A percentile compares a stretch with the other conserved stretches of the same genome.
These are phyloP conservation scores for Melipona quadrifasciata DNA, from an alignment of 1,140 invertebrate genomes.

Conservation along the genomic window DNA sequence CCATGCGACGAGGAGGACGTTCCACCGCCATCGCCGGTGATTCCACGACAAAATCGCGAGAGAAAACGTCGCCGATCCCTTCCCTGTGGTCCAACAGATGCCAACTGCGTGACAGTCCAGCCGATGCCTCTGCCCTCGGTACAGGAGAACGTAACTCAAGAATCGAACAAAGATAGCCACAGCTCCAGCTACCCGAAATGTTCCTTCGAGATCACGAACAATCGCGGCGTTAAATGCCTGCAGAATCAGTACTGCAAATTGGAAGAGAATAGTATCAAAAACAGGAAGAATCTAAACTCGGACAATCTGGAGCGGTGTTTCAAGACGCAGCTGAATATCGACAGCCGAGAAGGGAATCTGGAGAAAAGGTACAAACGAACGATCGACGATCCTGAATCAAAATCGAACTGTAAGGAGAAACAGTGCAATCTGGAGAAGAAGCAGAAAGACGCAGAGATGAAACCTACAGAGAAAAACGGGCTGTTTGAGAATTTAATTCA, in stretches of 20 bases:
- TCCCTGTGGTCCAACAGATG: slow-evolving; percentile 73
- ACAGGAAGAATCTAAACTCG: slow-evolving; percentile 52
- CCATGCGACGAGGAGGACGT: slow-evolving; percentile 84
- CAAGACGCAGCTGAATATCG: slow-evolving; percentile 73
- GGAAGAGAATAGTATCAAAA: slow-evolving; percentile 48
- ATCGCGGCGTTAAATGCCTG: slow-evolving; percentile 14
- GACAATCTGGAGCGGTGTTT: slow-evolving; percentile 75
- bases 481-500: slow-evolving; percentile 53
- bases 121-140: slow-evolving; percentile 66
- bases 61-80: slow-evolving; percentile 79
- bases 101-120: slow-evolving; percentile 49
- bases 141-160: slow-evolving; percentile 37
- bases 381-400: slow-evolving; percentile 43
- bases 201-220: slow-evolving; percentile 39
- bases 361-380: slow-evolving; percentile 78
- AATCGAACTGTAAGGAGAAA: slow-evolving; percentile 34
- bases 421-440: slow-evolving; percentile 46
- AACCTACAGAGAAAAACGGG: slow-evolving; percentile 40
- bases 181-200: slow-evolving; percentile 40
- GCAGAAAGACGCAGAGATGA: slow-evolving; percentile 34
- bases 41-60: slow-evolving; percentile 72
- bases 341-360: slow-evolving; percentile 69
- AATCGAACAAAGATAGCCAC: slow-evolving; percentile 20
- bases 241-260: slow-evolving; percentile 37
- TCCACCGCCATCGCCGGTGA: slow-evolving; percentile 72